Evolutionary conservation across 2,888 invertebrate species (phyloP), one percentile per base, ranked within the genome.

Genomic region (Lymantria monacha): DNA sequence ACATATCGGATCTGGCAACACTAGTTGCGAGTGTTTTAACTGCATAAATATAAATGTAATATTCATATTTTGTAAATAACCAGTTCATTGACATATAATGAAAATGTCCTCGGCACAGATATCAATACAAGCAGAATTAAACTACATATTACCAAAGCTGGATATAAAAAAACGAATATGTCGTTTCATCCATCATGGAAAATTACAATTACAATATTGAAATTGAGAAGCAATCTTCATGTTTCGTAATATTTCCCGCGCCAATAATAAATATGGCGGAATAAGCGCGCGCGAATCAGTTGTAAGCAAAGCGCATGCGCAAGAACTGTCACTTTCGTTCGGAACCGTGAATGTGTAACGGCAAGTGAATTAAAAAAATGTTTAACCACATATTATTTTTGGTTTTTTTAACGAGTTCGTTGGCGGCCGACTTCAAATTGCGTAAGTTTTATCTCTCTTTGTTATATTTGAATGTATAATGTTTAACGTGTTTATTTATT

Each of bases 261-360:
- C 12, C 42, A 30, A 48, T 41, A 46, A 70, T 77, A 76, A 77
- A 75, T 69, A 75, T 64, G 66, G 66, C 54, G 47, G 56, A 1
- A 22, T 13, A 14, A 48, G 50, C 67, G 74, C 76, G 72, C 74
- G 74, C 74, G 66, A 58, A 53, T 61, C 66, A 74, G 72, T 72
- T 50, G 49, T 14, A 33, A 3, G n/a, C 38, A 46, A 33, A 30
- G 48, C 58, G 64, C 61, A 49, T 59, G 64, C 69, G 64, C 57
- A 57, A 15, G 45, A 54, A 59, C 64, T 62, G 58, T 62, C 63
- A 67, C 61, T 64, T 56, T 59, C 59, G 55, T 57, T 66, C 36
- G 52, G 12, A 58, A 58, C 46, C 53, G 60, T 46, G 55, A 54
- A 61, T 59, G 67, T 60, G 59, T 55, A 44, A 31, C 46, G 44